Conservation (phyloP, 2,888 invertebrate species). For the Drosophila paranaensis region DNA sequence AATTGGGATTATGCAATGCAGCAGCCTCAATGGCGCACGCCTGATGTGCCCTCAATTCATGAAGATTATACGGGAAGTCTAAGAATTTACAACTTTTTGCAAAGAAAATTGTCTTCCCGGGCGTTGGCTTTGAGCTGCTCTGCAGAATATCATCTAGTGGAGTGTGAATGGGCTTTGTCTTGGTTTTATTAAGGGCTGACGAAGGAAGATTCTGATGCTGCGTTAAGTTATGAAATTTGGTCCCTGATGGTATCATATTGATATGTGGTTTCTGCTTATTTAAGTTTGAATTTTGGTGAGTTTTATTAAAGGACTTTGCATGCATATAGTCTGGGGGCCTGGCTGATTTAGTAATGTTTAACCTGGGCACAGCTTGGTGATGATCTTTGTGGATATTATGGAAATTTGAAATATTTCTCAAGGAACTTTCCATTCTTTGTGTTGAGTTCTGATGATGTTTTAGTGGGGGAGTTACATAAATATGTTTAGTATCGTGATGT, state of each 20-base stretch:
- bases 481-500: too few relatives aligned
- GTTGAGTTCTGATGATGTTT: neutral
- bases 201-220: neutral
- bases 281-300: neutral
- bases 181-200: too few relatives aligned
- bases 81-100: slow-evolving; percentile 83
- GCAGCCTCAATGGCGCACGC: slow-evolving; percentile 83
- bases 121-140: slow-evolving; percentile 70
- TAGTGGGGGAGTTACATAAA: neutral
- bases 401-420: neutral
- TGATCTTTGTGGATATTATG: neutral
- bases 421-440: neutral
- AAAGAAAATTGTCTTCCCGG: slow-evolving; percentile 83
- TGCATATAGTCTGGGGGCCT: neutral
- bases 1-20: slow-evolving; percentile 78
- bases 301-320: neutral
- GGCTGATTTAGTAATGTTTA: neutral
- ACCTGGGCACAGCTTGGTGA: too few relatives aligned
- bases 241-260: neutral
- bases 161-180: neutral
- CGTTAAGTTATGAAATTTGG: neutral
- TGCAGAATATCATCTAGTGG: slow-evolving; percentile 73
- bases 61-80: slow-evolving; percentile 22
- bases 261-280: neutral
- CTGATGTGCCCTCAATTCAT: slow-evolving; percentile 75